phyloP scores from a whole-genome alignment of 2,888 invertebrate species.

The Anoncus sp. region DNA sequence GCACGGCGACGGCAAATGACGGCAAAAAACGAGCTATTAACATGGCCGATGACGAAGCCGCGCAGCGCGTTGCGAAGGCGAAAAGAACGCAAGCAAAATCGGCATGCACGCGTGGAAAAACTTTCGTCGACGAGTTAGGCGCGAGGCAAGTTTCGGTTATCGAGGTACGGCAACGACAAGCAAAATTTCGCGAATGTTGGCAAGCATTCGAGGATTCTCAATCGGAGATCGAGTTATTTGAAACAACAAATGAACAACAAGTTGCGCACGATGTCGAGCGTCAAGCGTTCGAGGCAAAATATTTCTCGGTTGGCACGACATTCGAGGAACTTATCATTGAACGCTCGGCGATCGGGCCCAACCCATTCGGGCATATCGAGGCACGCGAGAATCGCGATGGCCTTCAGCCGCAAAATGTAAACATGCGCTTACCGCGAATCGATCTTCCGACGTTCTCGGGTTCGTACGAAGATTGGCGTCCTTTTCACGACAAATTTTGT shows the following conservation, averaged over 20 bases:
- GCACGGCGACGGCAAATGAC: no score
- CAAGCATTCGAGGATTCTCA: background rate
- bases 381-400: background rate
- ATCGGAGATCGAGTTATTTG: conserved; percentile 9
- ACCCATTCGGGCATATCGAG: no score
- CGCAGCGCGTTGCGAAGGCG: no score
- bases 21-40: no score
- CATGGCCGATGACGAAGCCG: no score
- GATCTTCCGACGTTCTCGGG: conserved; percentile 47
- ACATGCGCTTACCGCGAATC: conserved; percentile 32
- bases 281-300: conserved; percentile 30
- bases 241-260: background rate
- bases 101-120: background rate
- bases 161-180: background rate
- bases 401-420: background rate
- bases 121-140: background rate
- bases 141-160: background rate
- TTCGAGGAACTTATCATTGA: conserved; percentile 32
- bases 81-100: background rate
- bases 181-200: background rate
- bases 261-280: conserved; percentile 20
- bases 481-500: conserved; percentile 45
- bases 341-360: background rate
- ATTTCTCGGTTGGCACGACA: conserved; percentile 14
- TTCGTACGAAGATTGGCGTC: conserved; percentile 49